These are phyloP conservation scores for Entosphenus tridentatus DNA, from an alignment of 2,113 vertebrate species.

Conservation along the genomic window DNA sequence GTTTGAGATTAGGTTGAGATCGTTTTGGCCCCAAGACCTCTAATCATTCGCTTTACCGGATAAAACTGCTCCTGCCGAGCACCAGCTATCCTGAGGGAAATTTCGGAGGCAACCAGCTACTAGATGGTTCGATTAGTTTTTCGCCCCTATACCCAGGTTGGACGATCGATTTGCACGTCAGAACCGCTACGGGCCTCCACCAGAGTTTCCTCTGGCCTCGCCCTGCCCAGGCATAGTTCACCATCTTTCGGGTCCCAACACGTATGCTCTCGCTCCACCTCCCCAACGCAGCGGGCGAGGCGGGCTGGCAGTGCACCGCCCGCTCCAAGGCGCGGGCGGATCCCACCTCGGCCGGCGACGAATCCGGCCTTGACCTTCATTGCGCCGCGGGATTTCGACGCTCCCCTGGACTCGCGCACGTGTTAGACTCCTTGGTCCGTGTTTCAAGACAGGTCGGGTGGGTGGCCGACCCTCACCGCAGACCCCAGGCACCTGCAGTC, in stretches of 20 bases:
- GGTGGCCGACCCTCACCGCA: too few species aligned
- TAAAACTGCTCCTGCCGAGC: neutral
- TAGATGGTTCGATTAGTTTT: too few species aligned
- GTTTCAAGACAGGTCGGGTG: neutral
- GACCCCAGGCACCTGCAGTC: too few species aligned
- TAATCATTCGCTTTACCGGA: slow-evolving; percentile 13
- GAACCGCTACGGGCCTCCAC: slow-evolving; percentile 11
- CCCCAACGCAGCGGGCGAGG: neutral
- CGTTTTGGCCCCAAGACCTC: too few species aligned
- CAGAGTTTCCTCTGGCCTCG: neutral
- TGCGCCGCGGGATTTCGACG: neutral
- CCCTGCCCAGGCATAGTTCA: neutral
- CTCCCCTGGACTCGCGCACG: slow-evolving; percentile 2
- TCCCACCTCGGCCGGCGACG: neutral
- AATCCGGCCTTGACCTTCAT: neutral
- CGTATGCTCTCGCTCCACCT: slow-evolving; percentile 2
- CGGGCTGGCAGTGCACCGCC: neutral
- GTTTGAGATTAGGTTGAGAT: too few species aligned
- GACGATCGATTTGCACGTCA: slow-evolving; percentile 14
- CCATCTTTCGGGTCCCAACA: neutral
- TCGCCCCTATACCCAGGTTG: neutral
- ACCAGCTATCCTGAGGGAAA: too few species aligned
- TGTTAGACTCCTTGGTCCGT: slow-evolving; percentile 8
- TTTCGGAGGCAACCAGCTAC: too few species aligned
- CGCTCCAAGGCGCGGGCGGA: neutral